Conservation (phyloP, 2,888 invertebrate species). For the Parthenolecanium corni region DNA sequence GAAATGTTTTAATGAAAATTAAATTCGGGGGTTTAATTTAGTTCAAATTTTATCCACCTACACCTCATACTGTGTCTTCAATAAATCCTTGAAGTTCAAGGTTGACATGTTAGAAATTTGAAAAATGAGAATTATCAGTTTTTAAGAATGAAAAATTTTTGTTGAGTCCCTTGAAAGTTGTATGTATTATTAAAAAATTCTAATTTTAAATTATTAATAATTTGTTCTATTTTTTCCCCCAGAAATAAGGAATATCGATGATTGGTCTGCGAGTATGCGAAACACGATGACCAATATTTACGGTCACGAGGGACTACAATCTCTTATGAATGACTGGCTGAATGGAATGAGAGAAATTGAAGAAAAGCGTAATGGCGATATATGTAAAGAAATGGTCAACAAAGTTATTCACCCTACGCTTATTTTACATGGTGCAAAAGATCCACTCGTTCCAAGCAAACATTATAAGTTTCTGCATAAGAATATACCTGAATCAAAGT, state of each 20-base stretch:
- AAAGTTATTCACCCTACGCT: slow-evolving; percentile 63
- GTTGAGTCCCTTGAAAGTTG: too few relatives aligned
- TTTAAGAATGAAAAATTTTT: too few relatives aligned
- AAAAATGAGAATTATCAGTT: too few relatives aligned
- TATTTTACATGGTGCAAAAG: slow-evolving; percentile 72
- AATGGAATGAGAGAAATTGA: slow-evolving; percentile 50
- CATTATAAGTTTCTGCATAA: slow-evolving; percentile 61
- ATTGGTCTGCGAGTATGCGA: slow-evolving; percentile 69
- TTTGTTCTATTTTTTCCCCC: slow-evolving; percentile 34
- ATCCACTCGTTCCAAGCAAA: slow-evolving; percentile 59
- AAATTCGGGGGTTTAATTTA: too few relatives aligned
- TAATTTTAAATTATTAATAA: not conserved
- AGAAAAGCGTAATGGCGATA: slow-evolving; percentile 53
- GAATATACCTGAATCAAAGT: slow-evolving; percentile 57
- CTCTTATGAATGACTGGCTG: slow-evolving; percentile 61
- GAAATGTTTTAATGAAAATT: too few relatives aligned
- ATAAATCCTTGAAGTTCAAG: too few relatives aligned
- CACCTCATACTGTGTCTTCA: too few relatives aligned
- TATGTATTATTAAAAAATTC: too few relatives aligned
- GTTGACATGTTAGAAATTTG: too few relatives aligned
- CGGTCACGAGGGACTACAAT: slow-evolving; percentile 55
- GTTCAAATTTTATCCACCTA: too few relatives aligned
- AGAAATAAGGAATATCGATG: slow-evolving; percentile 57
- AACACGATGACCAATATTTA: slow-evolving; percentile 61
- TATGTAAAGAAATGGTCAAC: slow-evolving; percentile 53